Conservation (phyloP, 2,797 vertebrate species). For the Perodicticus potto region DNA sequence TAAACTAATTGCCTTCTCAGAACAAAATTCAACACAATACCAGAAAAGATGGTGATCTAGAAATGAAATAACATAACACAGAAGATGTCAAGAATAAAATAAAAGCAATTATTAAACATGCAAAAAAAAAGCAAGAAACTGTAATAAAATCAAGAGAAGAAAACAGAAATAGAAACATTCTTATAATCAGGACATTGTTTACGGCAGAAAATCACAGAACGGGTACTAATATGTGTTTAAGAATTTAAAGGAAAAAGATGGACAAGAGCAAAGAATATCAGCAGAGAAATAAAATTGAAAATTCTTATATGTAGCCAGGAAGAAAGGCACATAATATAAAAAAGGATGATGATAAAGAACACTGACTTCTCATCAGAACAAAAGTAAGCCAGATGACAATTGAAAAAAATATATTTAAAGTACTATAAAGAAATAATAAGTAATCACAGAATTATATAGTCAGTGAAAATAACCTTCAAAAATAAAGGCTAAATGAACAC, state of each 20-base stretch:
- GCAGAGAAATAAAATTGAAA: not conserved
- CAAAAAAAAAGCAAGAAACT: not conserved
- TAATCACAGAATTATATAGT: not conserved
- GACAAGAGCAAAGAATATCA: not conserved
- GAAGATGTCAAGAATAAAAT: constrained; percentile 4
- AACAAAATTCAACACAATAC: not conserved
- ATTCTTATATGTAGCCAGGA: not conserved
- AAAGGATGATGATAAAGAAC: not conserved
- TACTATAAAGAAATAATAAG: not conserved
- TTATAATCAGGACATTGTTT: not conserved
- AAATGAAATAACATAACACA: not conserved
- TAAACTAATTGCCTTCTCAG: not conserved
- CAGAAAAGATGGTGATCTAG: not conserved
- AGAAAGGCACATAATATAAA: not conserved
- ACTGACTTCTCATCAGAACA: not conserved
- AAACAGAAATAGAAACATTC: not conserved
- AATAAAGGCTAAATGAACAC: not conserved
- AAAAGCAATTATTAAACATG: not conserved
- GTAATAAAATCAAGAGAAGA: not conserved
- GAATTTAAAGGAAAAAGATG: not conserved
- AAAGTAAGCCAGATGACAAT: not conserved
- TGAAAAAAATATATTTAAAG: not conserved
- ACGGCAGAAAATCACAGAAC: not conserved
- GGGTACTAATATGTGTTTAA: not conserved
- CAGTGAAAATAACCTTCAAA: not conserved